Base-by-base conservation (phyloP, 2,113 vertebrate species). In the Ifrita kowaldi region DNA sequence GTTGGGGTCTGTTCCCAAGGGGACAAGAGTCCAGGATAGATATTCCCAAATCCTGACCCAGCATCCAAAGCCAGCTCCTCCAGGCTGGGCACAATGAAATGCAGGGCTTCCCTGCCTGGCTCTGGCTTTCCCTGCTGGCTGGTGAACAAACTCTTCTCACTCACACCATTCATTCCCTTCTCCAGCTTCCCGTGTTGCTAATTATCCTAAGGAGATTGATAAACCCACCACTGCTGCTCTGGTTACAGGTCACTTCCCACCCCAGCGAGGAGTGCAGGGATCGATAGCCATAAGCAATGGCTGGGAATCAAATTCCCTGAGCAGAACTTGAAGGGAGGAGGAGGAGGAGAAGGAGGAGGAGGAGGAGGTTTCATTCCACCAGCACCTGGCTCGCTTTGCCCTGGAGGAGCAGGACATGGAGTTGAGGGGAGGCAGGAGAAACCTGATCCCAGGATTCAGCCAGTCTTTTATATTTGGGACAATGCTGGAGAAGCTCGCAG, bases 251-350 rank as follows among this genome's bases (percentile, higher is more conserved):
- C 96, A 92, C 95, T 96, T 89, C 84, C 88, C 22, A 2, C 32
- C 1, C 23, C 94, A 68, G 94, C 26, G 73, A 93, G 92, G 76
- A 96, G 96, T 50, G 88, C 64, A 71, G 95, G 76, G 67, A 97
- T 97, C 93, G 37, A 97, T 95, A 81, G 80, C 79, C 93, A 90
- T 88, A 84, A 97, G 93, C 14, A 88, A 90, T 9, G 52, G 64
- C 4, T 89, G 95, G 95, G 92, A 97, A 92, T 95, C 96, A 81
- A 96, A 96, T 74, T 92, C 95, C 90, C 95, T 20, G 24, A 90
- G 71, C 76, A n/a, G 85, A 32, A 10, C 88, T 90, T 65, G 39
- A 44, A 95, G 78, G 17, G n/a, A 76, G 87, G 53, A 89, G 87
- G 69, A 91, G 84, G 44, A 90, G 74, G 64, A 80, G 84, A 73